A percentile compares a stretch with the other conserved stretches of the same genome.
These are phyloP conservation scores for Epizoanthus stellaris DNA, from an alignment of 92 coral and sea anemone genomes.

Conservation along the genomic window DNA sequence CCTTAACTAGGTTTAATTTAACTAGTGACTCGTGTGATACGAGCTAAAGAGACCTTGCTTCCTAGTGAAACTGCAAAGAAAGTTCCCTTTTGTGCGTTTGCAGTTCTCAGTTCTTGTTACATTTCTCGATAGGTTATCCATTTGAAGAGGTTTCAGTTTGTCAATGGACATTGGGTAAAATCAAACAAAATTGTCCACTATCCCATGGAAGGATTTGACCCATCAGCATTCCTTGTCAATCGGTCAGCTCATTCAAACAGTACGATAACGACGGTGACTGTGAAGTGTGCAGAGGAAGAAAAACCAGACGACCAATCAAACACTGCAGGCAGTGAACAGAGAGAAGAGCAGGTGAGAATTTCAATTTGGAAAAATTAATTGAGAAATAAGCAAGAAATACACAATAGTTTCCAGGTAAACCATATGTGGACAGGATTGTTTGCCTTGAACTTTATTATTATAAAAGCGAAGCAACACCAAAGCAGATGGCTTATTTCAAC, in stretches of 20 bases:
- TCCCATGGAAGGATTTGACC: constrained; percentile 92
- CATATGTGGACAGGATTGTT: too few species aligned
- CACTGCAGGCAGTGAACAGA: constrained; percentile 41
- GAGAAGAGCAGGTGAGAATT: constrained; percentile 56
- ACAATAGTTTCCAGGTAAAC: too few species aligned
- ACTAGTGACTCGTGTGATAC: too few species aligned
- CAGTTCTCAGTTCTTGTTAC: neutral
- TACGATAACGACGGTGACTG: constrained; percentile 81
- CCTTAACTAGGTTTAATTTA: too few species aligned
- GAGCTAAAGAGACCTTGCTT: too few species aligned
- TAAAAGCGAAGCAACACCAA: too few species aligned
- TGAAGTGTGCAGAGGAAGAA: constrained; percentile 69
- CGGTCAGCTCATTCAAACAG: constrained; percentile 56
- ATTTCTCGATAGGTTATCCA: constrained; percentile 78
- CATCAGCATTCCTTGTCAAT: constrained; percentile 94
- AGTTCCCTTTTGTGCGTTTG: neutral
- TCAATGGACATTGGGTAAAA: constrained; percentile 98
- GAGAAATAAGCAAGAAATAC: too few species aligned
- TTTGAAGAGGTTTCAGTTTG: constrained; percentile 94
- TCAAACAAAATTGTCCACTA: constrained; percentile 95
- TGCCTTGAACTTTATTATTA: too few species aligned
- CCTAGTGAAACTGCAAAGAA: too few species aligned
- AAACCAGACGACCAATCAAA: constrained; percentile 25
- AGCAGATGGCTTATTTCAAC: too few species aligned
- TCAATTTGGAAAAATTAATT: too few species aligned